Conservation (phyloP, 2,888 invertebrate genomes). For the Stenichneumon culpator region DNA sequence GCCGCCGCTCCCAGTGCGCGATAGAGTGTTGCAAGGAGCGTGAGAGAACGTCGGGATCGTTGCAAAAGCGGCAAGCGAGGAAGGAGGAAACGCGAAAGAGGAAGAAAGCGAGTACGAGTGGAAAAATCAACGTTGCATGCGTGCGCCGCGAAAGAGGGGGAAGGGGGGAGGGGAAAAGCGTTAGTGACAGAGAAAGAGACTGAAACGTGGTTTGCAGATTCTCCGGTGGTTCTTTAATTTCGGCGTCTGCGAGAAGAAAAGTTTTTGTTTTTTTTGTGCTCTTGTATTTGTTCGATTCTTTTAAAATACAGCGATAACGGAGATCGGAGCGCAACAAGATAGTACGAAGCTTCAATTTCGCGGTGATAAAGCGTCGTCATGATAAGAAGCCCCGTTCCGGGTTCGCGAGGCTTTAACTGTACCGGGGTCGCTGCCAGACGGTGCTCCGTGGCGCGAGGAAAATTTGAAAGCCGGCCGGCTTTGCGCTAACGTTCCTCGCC, state of each 20-base stretch:
- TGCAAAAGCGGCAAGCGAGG: not conserved
- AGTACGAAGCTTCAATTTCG: constrained; percentile 2
- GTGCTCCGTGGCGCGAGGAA: constrained; percentile 62
- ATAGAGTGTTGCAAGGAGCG: constrained; percentile 33
- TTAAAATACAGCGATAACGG: not conserved
- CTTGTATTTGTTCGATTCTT: not conserved
- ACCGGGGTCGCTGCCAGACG: constrained; percentile 59
- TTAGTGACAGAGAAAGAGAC: constrained; percentile 10
- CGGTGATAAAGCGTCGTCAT: constrained; percentile 37
- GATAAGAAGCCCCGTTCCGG: constrained; percentile 57
- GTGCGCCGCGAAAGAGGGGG: constrained; percentile 3
- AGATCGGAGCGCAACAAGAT: constrained; percentile 5
- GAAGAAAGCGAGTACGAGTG: not conserved
- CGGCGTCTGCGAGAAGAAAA: not conserved
- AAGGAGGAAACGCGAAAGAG: constrained; percentile 1
- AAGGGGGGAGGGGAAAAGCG: not conserved
- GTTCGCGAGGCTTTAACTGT: constrained; percentile 57
- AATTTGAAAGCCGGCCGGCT: constrained; percentile 69
- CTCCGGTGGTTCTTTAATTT: not conserved
- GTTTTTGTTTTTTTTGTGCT: not conserved
- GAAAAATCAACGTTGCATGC: constrained; percentile 8
- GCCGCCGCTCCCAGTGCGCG: constrained; percentile 51
- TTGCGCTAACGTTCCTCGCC: constrained; percentile 26
- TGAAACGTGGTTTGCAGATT: not conserved
- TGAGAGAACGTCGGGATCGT: constrained; percentile 20